Evolutionary conservation across 2,888 invertebrate species (phyloP).

Genomic region (Ormyrus nitidulus): DNA sequence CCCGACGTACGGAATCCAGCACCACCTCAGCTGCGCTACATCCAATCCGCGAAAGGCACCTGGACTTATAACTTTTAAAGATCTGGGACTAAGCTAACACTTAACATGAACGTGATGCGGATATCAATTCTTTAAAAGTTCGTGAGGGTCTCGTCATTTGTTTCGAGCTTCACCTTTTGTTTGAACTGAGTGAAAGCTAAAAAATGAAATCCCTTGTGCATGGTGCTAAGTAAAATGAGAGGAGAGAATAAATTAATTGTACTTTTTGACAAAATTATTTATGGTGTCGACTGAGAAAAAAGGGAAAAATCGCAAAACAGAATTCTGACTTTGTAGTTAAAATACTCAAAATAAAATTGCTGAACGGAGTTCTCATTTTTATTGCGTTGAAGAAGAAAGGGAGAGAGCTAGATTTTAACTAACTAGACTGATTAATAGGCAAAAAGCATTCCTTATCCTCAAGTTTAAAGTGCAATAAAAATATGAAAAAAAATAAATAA

Average conservation of each 20-base stretch:
- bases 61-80: constrained; percentile 70
- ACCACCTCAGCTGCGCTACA: constrained; percentile 64
- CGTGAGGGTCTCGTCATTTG: too few relatives aligned
- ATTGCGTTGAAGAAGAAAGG: constrained; percentile 12
- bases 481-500: neutral
- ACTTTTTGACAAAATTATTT: constrained; percentile 15
- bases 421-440: constrained; percentile 46
- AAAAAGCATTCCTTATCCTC: constrained; percentile 37
- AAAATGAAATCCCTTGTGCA: neutral
- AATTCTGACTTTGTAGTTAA: constrained; percentile 31
- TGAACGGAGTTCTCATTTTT: constrained; percentile 24
- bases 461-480: constrained; percentile 48
- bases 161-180: too few relatives aligned
- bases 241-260: neutral
- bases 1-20: constrained; percentile 61
- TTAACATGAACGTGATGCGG: too few relatives aligned
- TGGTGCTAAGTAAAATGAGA: constrained; percentile 26
- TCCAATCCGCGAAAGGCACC: constrained; percentile 70
- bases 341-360: constrained; percentile 34
- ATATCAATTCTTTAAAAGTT: too few relatives aligned
- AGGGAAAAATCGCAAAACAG: neutral
- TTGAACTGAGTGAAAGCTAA: too few relatives aligned
- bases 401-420: constrained; percentile 19
- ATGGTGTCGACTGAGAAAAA: constrained; percentile 7
- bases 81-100: too few relatives aligned